Base-by-base conservation (phyloP, 2,113 vertebrate species). In the Equus quagga region DNA sequence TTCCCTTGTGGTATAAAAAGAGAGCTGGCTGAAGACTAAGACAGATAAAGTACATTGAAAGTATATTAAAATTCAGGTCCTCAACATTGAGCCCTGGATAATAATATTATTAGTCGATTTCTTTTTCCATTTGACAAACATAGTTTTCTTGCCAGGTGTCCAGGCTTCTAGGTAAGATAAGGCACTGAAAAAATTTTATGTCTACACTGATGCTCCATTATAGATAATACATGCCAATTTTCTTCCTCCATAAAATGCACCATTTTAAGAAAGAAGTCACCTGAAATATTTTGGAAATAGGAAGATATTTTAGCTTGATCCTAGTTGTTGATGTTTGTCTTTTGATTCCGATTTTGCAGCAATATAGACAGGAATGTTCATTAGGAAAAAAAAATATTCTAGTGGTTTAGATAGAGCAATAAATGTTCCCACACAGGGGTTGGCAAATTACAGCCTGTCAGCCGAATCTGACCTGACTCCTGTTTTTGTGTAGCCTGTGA, bases 51-150 rank as follows among this genome's bases (percentile, higher is more conserved):
- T 69, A 51, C 49, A 33, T 2, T 82, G 56, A 72, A 85, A 96
- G 95, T 84, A 72, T 51, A 80, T 95, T 97, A 95, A 98, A 96
- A 96, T 95, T 97, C 65, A 96, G 60, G 6, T 75, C 72, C 26
- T 96, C 87, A 73, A 19, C 76, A 64, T 2, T 62, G 75, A 97
- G 60, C 78, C 83, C 90, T 72, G 83, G 81, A 84, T 90, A 87
- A 83, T 75, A 95, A 91, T 73, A 70, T 60, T 81, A 65, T 87
- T 84, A 72, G 67, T 86, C 49, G 64, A 13, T 84, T 96, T 96
- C n/a, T 94, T 96, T 98, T 94, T 96, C 82, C 72, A 86, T 89
- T 95, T 98, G 88, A 96, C 92, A 94, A 94, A 87, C 56, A 51
- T 18, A 36, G 85, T 62, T 89, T 85, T 96, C 88, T 89, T 94